Base-by-base conservation (phyloP, 2,113 vertebrate genomes). In the Ctenomys sociabilis region DNA sequence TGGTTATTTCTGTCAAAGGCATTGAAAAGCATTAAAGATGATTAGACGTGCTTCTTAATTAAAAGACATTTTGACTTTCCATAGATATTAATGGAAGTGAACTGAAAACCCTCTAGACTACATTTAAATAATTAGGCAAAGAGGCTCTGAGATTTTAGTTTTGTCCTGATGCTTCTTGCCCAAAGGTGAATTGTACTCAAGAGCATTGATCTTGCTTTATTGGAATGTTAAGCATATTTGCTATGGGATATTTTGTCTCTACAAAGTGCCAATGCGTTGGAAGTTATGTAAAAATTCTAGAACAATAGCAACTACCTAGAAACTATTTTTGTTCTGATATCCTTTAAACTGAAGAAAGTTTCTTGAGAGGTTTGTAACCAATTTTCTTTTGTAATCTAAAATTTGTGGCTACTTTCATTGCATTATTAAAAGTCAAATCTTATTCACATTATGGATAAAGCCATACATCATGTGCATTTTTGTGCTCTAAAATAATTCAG, bases 171-270 rank as follows among this genome's bases (percentile, higher is more conserved):
- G 16, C 61, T 92, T 83, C 73, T 91, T 96, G 72, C 64, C 68
- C 97, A 96, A 90, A 97, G 95, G 93, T 96, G 95, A 97, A 96
- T 97, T 96, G 93, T 96, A 64, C 82, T 92, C 95, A 75, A 73
- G 96, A 45, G 97, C 94, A 88, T 92, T 78, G 57, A 75, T 96
- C 43, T 49, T 93, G 24, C 84, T 95, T 95, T 81, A 94, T 90
- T 96, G 87, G 86, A 90, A 87, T 91, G 78, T 80, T 91, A 90
- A 95, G 16, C 80, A 77, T 88, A 24, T 83, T 94, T 97, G 63
- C 82, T 35, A 59, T 91, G 90, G 92, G 92, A 80, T 68, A 93
- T 75, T 86, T 90, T 26, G 73, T n/a, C 32, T 90, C 52, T 78
- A 85, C 28, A 95, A 90, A 94, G 84, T 43, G 73, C 57, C 57